phyloP scores from a whole-genome alignment of 2,888 invertebrate species.

The Alcis repandata region DNA sequence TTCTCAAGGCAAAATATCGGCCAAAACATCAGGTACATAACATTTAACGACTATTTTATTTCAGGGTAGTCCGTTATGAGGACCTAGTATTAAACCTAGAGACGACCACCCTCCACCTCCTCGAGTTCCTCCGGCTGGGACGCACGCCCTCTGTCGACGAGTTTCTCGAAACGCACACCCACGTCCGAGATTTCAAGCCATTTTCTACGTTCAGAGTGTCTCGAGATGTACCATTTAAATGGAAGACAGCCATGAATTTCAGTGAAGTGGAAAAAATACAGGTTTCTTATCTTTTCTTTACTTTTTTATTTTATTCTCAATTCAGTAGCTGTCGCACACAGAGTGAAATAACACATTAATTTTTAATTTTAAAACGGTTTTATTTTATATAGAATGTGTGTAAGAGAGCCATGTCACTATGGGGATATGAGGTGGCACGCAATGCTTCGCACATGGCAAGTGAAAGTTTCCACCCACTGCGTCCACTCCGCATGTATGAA shows the following conservation, averaged over 20 bases:
- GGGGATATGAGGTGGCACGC: slow-evolving; percentile 1
- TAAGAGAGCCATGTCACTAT: neutral
- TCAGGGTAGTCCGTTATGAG: slow-evolving; percentile 9
- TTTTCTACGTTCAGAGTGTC: slow-evolving; percentile 6
- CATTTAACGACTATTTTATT: neutral
- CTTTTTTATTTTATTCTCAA: neutral
- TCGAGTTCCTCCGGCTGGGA: slow-evolving; percentile 1
- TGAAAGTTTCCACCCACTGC: neutral
- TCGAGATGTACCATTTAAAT: neutral
- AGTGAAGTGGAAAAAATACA: slow-evolving; percentile 2
- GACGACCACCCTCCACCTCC: neutral
- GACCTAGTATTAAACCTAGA: slow-evolving; percentile 1
- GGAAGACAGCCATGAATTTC: slow-evolving; percentile 2
- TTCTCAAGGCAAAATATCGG: too few relatives aligned
- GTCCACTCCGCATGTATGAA: neutral
- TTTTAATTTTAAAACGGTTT: neutral
- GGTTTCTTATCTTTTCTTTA: neutral
- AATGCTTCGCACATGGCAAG: slow-evolving; percentile 5
- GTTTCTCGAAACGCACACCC: slow-evolving; percentile 1
- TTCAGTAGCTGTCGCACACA: too few relatives aligned
- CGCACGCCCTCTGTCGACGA: neutral
- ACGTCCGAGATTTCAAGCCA: neutral
- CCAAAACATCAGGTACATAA: too few relatives aligned
- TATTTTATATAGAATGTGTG: neutral
- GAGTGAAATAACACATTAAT: too few relatives aligned